Evolutionary conservation across 2,888 invertebrate species (phyloP), one percentile per base, ranked within the genome.

Genomic region (Oegoconia quadripuncta): DNA sequence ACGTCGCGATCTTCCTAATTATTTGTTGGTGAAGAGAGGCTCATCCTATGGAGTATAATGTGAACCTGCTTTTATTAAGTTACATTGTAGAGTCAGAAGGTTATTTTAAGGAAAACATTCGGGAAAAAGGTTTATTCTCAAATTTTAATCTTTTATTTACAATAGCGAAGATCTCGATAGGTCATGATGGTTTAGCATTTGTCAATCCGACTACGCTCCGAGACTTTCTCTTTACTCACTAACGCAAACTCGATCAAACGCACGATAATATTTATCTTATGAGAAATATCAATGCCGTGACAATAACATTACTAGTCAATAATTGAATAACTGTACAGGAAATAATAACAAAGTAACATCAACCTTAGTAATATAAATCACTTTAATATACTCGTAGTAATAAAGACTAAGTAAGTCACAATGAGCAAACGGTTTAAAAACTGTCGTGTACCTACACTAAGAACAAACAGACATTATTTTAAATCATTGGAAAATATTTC

Each of bases 81-180:
- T n/a, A n/a, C n/a, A n/a, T n/a, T n/a, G n/a, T n/a, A n/a, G n/a
- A n/a, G n/a, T n/a, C n/a, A n/a, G n/a, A n/a, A n/a, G n/a, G n/a
- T n/a, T n/a, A n/a, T n/a, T n/a, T n/a, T n/a, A n/a, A n/a, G n/a
- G n/a, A n/a, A n/a, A n/a, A n/a, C n/a, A n/a, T n/a, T n/a, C n/a
- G n/a, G n/a, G n/a, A n/a, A n/a, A n/a, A 39, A 42, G 42, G 44
- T 44, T 52, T 49, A 52, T 52, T 55, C 50, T 48, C 48, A 50
- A 39, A 52, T 55, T 55, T 46, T 41, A 53, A 50, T 52, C 43
- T 37, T 46, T 40, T 55, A 53, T 53, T 55, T 54, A 50, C 33
- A 48, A 41, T 31, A 52, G 52, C 50, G 50, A 53, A 49, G 47
- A 41, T 30, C 42, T 39, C 28, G 44, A 27, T 40, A 37, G 40